Base-by-base conservation (phyloP, 1,140 invertebrate species). In the Chionoecetes opilio region DNA sequence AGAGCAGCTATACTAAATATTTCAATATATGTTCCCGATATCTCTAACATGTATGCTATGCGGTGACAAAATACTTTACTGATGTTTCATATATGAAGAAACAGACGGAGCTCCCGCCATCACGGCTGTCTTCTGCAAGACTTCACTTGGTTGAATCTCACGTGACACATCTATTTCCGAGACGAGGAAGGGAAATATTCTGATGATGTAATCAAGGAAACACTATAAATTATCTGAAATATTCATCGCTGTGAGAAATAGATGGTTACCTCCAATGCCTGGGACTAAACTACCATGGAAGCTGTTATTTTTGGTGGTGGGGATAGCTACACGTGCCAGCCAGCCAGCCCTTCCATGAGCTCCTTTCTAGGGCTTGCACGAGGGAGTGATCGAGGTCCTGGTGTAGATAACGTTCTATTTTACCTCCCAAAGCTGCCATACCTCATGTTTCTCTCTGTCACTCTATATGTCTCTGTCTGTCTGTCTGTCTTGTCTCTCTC, bases 101-200 rank as follows among this genome's bases (percentile, higher is more conserved):
- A 75, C 63, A 75, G 63, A 75, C 63, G 26, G 63, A 26, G 63
- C 63, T 75, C 63, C 63, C 63, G 63, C 63, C 63, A 75, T 75
- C 63, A 75, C 63, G 63, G 63, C 63, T n/a, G 21, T 5, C 63
- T 75, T 75, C 63, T 75, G 63, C 63, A 75, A 75, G 63, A 75
- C 63, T 75, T 75, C 63, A 75, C 63, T 21, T 75, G 9, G 21
- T 75, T 26, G 6, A n/a, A 75, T 75, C 63, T 75, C 63, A 11
- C 63, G n/a, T 17, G 11, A 75, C 0, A 21, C 26, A 75, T 3
- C 63, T n/a, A 75, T 17, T 75, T 21, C n/a, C n/a, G n/a, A n/a
- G 21, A n/a, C 63, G 8, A 75, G 63, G 63, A 75, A 75, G n/a
- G n/a, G 63, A 75, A 75, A 11, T 21, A 75, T 26, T 75, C 21